phyloP scores from a whole-genome alignment of 2,797 vertebrate genomes.

The Coendou prehensilis region DNA sequence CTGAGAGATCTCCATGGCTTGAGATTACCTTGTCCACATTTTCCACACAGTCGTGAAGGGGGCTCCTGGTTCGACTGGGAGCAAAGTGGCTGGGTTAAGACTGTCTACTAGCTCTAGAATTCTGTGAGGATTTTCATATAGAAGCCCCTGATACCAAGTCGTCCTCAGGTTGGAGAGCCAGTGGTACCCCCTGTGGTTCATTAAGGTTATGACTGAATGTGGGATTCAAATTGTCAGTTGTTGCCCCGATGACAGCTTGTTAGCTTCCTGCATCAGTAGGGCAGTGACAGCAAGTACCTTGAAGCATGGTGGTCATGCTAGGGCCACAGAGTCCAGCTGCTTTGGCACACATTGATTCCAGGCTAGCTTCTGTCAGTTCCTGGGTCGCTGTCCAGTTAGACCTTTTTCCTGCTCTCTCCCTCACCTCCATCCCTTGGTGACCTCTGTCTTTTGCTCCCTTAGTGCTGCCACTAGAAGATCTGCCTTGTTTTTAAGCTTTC shows the following conservation, averaged over 20 bases:
- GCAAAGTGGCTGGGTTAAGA: background rate
- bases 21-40: background rate
- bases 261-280: background rate
- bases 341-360: background rate
- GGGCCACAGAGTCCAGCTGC: background rate
- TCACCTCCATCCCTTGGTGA: background rate
- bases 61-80: background rate
- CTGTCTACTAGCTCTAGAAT: background rate
- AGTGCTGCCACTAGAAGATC: background rate
- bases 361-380: background rate
- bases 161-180: background rate
- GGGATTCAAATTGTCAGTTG: background rate
- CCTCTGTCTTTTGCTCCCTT: background rate
- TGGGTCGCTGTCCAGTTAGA: background rate
- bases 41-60: background rate
- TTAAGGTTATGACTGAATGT: background rate
- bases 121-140: background rate
- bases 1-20: background rate
- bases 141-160: background rate
- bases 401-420: background rate
- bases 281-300: background rate
- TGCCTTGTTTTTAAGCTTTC: background rate
- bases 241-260: background rate
- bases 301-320: background rate
- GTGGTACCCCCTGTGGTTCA: background rate